Percentiles rank a stretch among this genome's conserved stretches.
Conservation (phyloP, 2,797 vertebrate species). For the Hapalemur alaotrensis region DNA sequence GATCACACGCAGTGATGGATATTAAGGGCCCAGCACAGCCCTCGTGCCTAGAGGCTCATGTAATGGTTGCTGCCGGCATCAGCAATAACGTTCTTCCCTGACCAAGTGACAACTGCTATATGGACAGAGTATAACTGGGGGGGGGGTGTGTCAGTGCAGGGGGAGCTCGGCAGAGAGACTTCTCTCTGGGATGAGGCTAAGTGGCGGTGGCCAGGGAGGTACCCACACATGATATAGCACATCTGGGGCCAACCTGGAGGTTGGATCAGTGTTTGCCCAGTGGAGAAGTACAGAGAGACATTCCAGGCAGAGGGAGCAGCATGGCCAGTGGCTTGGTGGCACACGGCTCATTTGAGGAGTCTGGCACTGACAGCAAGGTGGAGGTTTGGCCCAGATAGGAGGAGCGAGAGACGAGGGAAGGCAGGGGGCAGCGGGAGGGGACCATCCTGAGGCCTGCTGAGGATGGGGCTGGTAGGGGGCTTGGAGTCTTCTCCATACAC, state of each 20-base stretch:
- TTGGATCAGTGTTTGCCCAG: background rate
- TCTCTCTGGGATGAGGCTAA: background rate
- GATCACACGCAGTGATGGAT: background rate
- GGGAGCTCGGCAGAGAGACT: fast-evolving
- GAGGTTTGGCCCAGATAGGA: background rate
- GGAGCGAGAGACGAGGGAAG: background rate
- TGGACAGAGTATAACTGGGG: too few species aligned
- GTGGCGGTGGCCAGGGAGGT: background rate
- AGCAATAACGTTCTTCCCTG: fast-evolving
- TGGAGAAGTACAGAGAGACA: too few species aligned
- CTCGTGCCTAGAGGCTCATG: fast-evolving
- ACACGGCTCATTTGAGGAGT: fast-evolving
- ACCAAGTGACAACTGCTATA: background rate
- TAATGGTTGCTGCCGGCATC: background rate
- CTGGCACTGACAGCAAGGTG: background rate
- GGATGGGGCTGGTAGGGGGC: background rate
- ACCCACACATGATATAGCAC: fast-evolving
- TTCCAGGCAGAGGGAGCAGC: background rate
- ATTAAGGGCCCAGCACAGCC: background rate
- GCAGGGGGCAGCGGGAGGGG: background rate
- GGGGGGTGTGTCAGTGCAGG: background rate
- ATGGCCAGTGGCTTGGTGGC: background rate
- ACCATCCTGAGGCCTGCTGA: background rate
- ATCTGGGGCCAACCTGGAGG: background rate
- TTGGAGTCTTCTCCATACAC: too few species aligned